Percentiles rank a stretch among this genome's conserved stretches.
phyloP scores from a whole-genome alignment of 2,113 vertebrate species.

The Tapirus terrestris region DNA sequence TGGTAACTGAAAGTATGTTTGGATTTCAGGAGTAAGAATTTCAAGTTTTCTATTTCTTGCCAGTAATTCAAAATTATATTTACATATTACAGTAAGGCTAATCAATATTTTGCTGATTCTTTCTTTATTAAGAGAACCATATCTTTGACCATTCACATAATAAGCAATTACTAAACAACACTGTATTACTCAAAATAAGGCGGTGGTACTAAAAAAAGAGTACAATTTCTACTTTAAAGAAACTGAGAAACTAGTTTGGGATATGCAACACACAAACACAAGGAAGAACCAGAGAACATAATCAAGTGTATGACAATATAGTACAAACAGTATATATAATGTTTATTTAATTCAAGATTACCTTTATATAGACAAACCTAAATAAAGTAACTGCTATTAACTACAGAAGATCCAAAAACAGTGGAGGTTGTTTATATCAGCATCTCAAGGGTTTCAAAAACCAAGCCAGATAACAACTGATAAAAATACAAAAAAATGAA shows the following conservation, averaged over 20 bases:
- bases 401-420: slow-evolving; percentile 17
- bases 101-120: slow-evolving; percentile 8
- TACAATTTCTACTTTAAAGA: slow-evolving; percentile 11
- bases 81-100: not conserved
- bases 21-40: slow-evolving; percentile 28
- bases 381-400: not conserved
- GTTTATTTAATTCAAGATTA: slow-evolving; percentile 8
- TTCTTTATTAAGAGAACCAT: not conserved
- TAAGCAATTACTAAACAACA: not conserved
- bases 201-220: not conserved
- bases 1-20: not conserved
- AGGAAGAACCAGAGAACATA: slow-evolving; percentile 34
- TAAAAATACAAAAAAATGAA: not conserved
- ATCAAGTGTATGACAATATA: not conserved
- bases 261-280: slow-evolving; percentile 23
- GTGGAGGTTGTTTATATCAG: not conserved
- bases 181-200: not conserved
- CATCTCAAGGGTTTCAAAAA: slow-evolving; percentile 1
- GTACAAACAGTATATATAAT: not conserved
- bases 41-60: not conserved
- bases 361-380: not conserved
- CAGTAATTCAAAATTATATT: slow-evolving; percentile 35
- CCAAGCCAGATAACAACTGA: not conserved
- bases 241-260: not conserved
- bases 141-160: not conserved